These are phyloP conservation scores for Eulemur macaco DNA, from an alignment of 2,113 vertebrate species.

Conservation along the genomic window DNA sequence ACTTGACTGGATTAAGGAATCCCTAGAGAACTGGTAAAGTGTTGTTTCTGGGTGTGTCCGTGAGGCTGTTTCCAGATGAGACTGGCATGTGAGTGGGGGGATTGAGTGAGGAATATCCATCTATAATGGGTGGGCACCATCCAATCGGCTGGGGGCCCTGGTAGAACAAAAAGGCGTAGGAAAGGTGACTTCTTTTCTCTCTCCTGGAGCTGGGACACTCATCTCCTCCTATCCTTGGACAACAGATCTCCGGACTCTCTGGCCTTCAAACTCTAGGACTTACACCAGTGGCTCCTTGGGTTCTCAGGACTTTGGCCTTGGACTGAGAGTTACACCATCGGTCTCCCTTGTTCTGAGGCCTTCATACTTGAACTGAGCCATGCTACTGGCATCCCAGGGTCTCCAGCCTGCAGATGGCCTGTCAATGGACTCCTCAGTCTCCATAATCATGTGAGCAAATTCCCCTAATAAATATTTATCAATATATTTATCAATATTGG, in stretches of 20 bases:
- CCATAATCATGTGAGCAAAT: not conserved
- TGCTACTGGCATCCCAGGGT: not conserved
- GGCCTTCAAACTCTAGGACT: not conserved
- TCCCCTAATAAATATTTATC: not conserved
- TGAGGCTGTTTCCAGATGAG: not conserved
- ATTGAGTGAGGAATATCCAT: not conserved
- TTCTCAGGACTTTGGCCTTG: not conserved
- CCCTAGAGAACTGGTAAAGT: not conserved
- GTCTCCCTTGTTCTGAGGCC: not conserved
- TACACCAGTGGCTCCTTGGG: not conserved
- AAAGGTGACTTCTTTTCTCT: not conserved
- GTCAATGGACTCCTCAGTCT: not conserved
- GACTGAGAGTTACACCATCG: not conserved
- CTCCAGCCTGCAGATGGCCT: not conserved
- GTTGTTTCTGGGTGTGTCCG: not conserved
- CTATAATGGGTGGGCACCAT: not conserved
- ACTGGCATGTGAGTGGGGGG: not conserved
- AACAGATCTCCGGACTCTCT: not conserved
- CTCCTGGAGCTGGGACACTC: not conserved
- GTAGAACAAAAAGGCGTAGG: not conserved
- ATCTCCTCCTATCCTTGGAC: not conserved
- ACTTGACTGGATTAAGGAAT: not conserved
- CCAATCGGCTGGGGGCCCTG: not conserved
- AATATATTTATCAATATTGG: not conserved
- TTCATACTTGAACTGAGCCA: not conserved